phyloP scores from a whole-genome alignment of 2,797 vertebrate genomes.

The Dendrocincla tyrannina region DNA sequence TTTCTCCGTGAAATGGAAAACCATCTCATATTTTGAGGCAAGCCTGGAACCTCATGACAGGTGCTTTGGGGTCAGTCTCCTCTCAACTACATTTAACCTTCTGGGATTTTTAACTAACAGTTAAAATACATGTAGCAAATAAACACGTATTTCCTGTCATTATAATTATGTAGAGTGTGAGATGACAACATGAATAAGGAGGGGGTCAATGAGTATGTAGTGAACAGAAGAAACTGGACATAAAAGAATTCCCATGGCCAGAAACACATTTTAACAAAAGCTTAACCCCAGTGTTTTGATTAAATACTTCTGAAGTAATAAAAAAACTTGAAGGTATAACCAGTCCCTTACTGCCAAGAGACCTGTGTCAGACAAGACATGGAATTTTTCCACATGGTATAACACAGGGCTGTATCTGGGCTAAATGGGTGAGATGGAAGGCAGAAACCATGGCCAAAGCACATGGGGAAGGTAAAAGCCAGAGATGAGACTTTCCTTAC shows the following conservation, averaged over 20 bases:
- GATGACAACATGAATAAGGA: background rate
- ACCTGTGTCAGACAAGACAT: background rate
- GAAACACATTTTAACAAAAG: background rate
- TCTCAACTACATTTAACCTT: background rate
- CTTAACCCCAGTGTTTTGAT: background rate
- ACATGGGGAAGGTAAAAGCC: background rate
- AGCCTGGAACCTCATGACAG: background rate
- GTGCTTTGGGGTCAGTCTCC: background rate
- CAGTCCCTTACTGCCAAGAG: background rate
- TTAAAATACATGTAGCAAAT: background rate
- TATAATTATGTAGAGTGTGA: background rate
- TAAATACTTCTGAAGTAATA: background rate
- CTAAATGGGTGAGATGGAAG: background rate
- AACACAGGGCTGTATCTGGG: background rate
- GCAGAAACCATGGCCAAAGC: background rate
- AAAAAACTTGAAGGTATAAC: background rate
- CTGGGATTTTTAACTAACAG: background rate
- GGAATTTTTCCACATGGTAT: background rate
- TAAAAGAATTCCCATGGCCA: background rate
- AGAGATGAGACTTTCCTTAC: background rate
- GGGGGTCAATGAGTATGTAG: background rate
- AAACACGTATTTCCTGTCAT: background rate
- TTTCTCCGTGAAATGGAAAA: background rate
- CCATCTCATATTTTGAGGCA: background rate
- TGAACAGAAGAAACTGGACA: background rate